These are phyloP conservation scores for Palaemon carinicauda DNA, from an alignment of 1,140 invertebrate species.

Conservation along the genomic window DNA sequence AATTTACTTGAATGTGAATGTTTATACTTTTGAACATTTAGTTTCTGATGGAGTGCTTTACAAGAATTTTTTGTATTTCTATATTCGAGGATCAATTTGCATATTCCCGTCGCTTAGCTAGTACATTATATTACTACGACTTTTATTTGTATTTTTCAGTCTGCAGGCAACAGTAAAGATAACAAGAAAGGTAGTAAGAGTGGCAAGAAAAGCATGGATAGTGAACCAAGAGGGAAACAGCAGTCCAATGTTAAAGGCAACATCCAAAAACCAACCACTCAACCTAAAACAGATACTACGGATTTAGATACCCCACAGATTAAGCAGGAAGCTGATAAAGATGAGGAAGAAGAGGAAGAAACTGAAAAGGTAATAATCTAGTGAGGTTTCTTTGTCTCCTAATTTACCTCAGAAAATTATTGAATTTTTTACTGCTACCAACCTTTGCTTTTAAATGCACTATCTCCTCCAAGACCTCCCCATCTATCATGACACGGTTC, in stretches of 20 bases:
- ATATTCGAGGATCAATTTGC: neutral
- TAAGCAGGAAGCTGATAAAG: neutral
- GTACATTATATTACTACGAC: too few relatives aligned
- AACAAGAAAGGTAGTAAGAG: constrained; percentile 24
- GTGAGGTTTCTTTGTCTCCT: neutral
- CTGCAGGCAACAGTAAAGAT: constrained; percentile 31
- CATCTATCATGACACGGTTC: too few relatives aligned
- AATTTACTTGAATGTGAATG: too few relatives aligned
- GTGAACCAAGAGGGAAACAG: neutral
- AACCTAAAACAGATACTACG: neutral
- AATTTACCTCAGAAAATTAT: too few relatives aligned
- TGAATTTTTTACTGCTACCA: too few relatives aligned
- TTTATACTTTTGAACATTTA: too few relatives aligned
- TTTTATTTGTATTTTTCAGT: too few relatives aligned
- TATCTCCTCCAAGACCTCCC: too few relatives aligned
- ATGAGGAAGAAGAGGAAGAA: neutral
- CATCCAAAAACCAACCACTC: neutral
- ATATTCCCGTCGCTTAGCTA: neutral
- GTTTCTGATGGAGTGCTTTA: neutral
- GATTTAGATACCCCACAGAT: neutral
- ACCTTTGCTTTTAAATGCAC: too few relatives aligned
- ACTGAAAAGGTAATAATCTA: neutral
- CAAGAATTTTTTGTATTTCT: neutral
- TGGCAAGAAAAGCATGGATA: neutral
- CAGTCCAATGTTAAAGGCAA: neutral